These are phyloP conservation scores for Thryonomys swinderianus DNA, from an alignment of 2,113 vertebrate species.

Conservation along the genomic window DNA sequence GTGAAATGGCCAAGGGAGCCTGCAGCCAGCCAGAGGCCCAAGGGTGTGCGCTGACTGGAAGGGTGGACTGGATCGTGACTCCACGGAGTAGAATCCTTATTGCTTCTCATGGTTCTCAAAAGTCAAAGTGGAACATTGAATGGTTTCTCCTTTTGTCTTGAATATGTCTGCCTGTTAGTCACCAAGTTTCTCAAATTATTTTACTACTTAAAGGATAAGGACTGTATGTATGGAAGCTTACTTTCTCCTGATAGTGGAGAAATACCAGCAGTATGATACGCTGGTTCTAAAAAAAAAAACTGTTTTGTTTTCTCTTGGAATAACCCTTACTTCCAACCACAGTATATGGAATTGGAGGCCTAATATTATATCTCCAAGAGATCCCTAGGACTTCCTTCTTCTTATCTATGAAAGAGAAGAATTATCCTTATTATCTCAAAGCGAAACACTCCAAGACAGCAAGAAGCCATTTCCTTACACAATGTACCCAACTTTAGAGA, in stretches of 20 bases:
- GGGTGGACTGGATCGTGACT: neutral
- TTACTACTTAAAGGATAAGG: neutral
- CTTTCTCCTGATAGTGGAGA: neutral
- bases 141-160: neutral
- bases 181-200: neutral
- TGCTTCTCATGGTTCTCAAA: neutral
- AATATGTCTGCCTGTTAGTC: neutral
- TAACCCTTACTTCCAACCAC: neutral
- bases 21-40: constrained; percentile 19
- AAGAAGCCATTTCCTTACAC: neutral
- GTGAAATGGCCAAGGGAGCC: constrained; percentile 19
- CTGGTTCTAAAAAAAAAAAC: neutral
- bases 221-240: neutral
- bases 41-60: constrained; percentile 49
- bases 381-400: neutral
- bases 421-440: neutral
- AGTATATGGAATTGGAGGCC: neutral
- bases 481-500: neutral
- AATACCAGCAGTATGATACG: neutral
- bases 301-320: neutral
- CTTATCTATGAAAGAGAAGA: neutral
- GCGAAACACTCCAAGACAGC: constrained; percentile 7
- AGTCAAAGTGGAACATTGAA: neutral
- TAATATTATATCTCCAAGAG: neutral
- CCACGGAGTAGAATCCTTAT: neutral